Evolutionary conservation across 2,113 vertebrate species (phyloP), one percentile per base, ranked within the genome.

Genomic region (Esox niger): DNA sequence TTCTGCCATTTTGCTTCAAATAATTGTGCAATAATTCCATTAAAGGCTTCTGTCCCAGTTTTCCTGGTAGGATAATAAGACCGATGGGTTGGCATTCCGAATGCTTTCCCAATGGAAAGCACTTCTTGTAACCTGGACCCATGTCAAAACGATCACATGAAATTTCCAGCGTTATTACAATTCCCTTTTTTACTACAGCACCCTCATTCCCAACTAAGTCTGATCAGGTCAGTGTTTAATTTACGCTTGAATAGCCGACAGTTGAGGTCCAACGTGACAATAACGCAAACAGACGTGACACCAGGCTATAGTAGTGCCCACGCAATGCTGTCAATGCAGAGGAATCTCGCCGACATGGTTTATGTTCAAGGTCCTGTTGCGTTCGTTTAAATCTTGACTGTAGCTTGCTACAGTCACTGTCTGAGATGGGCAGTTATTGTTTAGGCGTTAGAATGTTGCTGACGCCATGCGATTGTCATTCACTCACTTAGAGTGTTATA

Each of bases 21-120:
- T 35, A 47, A 65, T 60, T 69, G 27, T 17, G 25, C 26, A 59
- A 32, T 9, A 66, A 74, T 23, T 6, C 10, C 61, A 63, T 38
- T 23, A 7, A 65, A 63, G 7, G 30, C 1, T 57, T 17, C 5
- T 30, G 57, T 43, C 26, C 13, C 1, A 33, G 30, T 21, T 15
- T 49, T 20, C 11, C 10, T 59, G 49, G 49, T 15, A 13, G 26
- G 52, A 11, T 25, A 30, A 31, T 11, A 30, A n/a, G 6, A 30
- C 46, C 11, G 38, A 43, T 43, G 17, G 38, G 13, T 15, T 1
- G 11, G 3, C 13, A 15, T 17, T 15, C 13, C 38, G 17, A 43
- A 43, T 17, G 3, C 17, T 3, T 15, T 17, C 38, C 13, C 13
- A 15, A 43, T 43, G 11, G 11, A 43, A 15, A 4, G 38, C 13